A percentile compares a stretch with the other conserved stretches of the same genome.
Conservation (phyloP, 2,888 invertebrate genomes). For the Oscheius sp. region DNA sequence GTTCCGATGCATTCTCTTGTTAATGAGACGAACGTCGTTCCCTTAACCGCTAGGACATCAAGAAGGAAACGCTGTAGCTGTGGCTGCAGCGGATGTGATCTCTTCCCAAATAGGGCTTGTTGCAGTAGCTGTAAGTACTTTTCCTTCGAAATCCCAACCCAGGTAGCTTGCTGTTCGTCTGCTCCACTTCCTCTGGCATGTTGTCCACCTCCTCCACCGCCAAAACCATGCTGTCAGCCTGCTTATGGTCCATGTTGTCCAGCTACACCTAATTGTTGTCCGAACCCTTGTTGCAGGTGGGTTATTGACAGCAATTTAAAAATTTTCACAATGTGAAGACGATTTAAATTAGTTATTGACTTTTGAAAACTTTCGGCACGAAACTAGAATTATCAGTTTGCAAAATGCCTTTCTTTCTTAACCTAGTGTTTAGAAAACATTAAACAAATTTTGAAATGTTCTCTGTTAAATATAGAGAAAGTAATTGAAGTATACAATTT, state of each 20-base stretch:
- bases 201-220: conserved; percentile 64
- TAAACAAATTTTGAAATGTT: too few species aligned
- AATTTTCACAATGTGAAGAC: too few species aligned
- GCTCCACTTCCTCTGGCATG: conserved; percentile 63
- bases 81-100: conserved; percentile 63
- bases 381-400: too few species aligned
- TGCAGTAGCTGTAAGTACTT: conserved; percentile 54
- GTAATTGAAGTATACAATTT: too few species aligned
- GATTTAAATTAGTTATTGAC: too few species aligned
- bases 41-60: conserved; percentile 34
- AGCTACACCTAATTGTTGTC: conserved; percentile 62
- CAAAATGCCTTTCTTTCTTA: too few species aligned
- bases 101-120: conserved; percentile 62
- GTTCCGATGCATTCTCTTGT: conserved; percentile 52
- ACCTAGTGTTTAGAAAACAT: too few species aligned
- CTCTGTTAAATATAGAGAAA: conserved; percentile 3
- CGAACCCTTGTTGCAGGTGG: conserved; percentile 59
- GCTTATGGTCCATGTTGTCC: conserved; percentile 65
- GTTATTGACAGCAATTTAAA: too few species aligned
- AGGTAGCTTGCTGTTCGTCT: conserved; percentile 46
- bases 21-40: conserved; percentile 48
- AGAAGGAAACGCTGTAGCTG: conserved; percentile 60
- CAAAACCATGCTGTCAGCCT: conserved; percentile 64
- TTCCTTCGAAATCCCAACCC: neutral
- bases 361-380: too few species aligned